Conservation (phyloP, 2,888 invertebrate genomes). For the Cryptocephalus primarius region DNA sequence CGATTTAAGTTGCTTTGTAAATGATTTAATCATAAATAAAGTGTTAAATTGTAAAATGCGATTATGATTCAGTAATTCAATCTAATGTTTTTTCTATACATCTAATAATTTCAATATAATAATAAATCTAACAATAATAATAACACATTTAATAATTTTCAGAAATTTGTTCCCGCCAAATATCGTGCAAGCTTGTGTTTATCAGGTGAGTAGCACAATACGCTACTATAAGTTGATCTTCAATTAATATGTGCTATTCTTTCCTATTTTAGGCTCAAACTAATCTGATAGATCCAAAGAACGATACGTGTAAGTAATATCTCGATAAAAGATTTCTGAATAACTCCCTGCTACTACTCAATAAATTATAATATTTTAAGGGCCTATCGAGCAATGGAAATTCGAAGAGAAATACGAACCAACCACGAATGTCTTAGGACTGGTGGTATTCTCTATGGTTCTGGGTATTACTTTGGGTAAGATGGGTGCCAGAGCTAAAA, state of each 20-base stretch:
- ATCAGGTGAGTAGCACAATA: conserved; percentile 45
- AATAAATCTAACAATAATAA: too few species aligned
- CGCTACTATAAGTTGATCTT: too few species aligned
- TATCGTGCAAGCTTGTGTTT: conserved; percentile 74
- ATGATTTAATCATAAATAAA: too few species aligned
- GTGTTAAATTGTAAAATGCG: too few species aligned
- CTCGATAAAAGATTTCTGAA: not conserved
- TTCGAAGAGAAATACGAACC: conserved; percentile 58
- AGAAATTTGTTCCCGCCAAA: conserved; percentile 92
- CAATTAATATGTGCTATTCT: too few species aligned
- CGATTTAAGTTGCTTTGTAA: too few species aligned
- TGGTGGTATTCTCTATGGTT: conserved; percentile 75
- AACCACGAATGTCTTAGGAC: conserved; percentile 75
- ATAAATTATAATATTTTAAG: conserved; percentile 11
- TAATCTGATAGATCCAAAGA: conserved; percentile 14
- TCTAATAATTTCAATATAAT: too few species aligned
- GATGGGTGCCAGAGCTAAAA: conserved; percentile 73
- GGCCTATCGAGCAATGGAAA: conserved; percentile 41
- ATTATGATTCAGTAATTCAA: too few species aligned
- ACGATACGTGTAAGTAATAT: conserved; percentile 12
- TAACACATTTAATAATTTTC: conserved; percentile 38
- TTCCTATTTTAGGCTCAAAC: conserved; percentile 24
- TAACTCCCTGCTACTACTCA: too few species aligned
- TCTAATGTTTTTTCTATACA: too few species aligned
- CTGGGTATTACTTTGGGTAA: conserved; percentile 85